Evolutionary conservation across 2,888 invertebrate genomes (phyloP).

Genomic region (Synanthedon vespiformis): DNA sequence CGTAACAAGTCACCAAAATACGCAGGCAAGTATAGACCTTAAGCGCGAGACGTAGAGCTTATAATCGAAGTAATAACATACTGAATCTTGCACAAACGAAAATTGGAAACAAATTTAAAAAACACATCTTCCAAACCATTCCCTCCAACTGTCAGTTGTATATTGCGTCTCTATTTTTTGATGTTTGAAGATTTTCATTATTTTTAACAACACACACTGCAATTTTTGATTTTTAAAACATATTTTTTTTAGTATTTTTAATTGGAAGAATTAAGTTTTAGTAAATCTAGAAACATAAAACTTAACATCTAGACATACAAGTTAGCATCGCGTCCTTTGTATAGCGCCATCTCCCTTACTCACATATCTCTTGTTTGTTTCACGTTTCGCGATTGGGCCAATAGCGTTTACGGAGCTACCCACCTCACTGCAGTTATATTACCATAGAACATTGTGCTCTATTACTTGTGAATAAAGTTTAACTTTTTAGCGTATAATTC

Average conservation of each 20-base stretch:
- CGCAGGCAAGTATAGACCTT: slow-evolving; percentile 9
- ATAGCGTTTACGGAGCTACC: slow-evolving; percentile 66
- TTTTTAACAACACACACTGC: not conserved
- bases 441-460: slow-evolving; percentile 61
- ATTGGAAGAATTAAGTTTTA: too few relatives aligned
- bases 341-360: slow-evolving; percentile 52
- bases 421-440: slow-evolving; percentile 63
- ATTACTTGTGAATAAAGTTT: slow-evolving; percentile 62
- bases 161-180: slow-evolving; percentile 33
- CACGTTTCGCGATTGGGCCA: slow-evolving; percentile 63
- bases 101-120: slow-evolving; percentile 17
- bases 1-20: slow-evolving; percentile 12
- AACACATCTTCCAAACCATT: slow-evolving; percentile 43
- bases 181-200: slow-evolving; percentile 23
- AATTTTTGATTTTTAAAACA: slow-evolving; percentile 2
- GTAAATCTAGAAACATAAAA: too few relatives aligned
- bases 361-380: slow-evolving; percentile 65
- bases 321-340: slow-evolving; percentile 10
- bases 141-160: slow-evolving; percentile 17
- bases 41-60: not conserved
- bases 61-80: not conserved
- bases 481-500: slow-evolving; percentile 64
- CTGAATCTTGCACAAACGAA: slow-evolving; percentile 17
- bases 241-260: slow-evolving; percentile 5
- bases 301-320: not conserved